Evolutionary conservation across 2,113 vertebrate species (phyloP).

Genomic region (Mormoops blainvillei): DNA sequence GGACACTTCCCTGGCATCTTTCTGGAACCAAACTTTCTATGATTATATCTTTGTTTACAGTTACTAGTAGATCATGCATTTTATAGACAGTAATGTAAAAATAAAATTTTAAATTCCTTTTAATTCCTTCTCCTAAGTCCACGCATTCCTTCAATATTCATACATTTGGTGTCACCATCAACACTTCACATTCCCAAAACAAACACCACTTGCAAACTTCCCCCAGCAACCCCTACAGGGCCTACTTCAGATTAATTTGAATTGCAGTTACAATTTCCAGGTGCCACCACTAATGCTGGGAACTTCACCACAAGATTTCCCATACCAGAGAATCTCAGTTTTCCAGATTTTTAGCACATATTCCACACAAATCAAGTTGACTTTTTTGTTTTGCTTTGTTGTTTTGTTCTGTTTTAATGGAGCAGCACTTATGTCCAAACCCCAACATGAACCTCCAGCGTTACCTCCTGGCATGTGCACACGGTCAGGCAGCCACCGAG

Average conservation of each 20-base stretch:
- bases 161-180: background rate
- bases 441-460: background rate
- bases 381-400: background rate
- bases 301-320: background rate
- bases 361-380: background rate
- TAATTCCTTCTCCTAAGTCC: background rate
- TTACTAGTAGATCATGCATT: background rate
- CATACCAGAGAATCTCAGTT: background rate
- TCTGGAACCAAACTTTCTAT: background rate
- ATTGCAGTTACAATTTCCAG: background rate
- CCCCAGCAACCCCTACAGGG: background rate
- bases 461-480: background rate
- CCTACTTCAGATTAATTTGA: background rate
- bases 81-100: background rate
- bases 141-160: background rate
- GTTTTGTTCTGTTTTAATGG: background rate
- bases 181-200: background rate
- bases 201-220: background rate
- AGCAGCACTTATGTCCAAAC: background rate
- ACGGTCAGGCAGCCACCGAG: background rate
- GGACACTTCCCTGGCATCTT: background rate
- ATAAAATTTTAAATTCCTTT: background rate
- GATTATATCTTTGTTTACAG: background rate
- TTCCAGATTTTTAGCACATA: background rate
- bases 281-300: background rate